Evolutionary conservation across 2,797 vertebrate genomes (phyloP).

Genomic region (Trachops cirrhosus): DNA sequence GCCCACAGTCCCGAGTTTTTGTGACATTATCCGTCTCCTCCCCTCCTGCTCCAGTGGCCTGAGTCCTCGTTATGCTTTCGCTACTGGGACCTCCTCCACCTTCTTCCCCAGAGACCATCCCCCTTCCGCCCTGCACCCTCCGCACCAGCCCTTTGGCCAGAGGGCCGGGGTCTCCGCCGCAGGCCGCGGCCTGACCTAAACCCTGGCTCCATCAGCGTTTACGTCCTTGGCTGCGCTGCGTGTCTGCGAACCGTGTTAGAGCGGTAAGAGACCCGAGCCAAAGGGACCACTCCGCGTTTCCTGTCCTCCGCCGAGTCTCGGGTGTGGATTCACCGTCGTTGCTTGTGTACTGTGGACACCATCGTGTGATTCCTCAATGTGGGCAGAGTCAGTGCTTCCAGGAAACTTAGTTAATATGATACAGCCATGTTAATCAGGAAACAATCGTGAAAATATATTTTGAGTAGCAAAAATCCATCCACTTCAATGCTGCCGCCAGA

Average conservation of each 20-base stretch:
- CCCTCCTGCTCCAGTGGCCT: background rate
- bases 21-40: rapidly evolving
- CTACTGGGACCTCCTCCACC: background rate
- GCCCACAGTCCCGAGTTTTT: background rate
- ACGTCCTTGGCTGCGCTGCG: background rate
- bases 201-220: background rate
- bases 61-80: rapidly evolving
- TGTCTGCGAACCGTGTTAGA: background rate
- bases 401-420: conserved; percentile 37
- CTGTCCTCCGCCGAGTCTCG: background rate
- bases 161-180: background rate
- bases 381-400: conserved; percentile 19
- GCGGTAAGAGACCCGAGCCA: background rate
- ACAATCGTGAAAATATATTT: background rate
- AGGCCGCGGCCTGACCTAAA: too few species aligned
- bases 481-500: conserved; percentile 20
- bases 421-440: conserved; percentile 38
- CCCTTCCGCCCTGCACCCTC: background rate
- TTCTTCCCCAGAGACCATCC: background rate
- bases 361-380: conserved; percentile 20
- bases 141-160: background rate
- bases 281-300: background rate
- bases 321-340: background rate
- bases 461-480: conserved; percentile 47
- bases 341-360: background rate